Evolutionary conservation across 2,888 invertebrate genomes (phyloP).

Genomic region (Yponomeuta cagnagella): DNA sequence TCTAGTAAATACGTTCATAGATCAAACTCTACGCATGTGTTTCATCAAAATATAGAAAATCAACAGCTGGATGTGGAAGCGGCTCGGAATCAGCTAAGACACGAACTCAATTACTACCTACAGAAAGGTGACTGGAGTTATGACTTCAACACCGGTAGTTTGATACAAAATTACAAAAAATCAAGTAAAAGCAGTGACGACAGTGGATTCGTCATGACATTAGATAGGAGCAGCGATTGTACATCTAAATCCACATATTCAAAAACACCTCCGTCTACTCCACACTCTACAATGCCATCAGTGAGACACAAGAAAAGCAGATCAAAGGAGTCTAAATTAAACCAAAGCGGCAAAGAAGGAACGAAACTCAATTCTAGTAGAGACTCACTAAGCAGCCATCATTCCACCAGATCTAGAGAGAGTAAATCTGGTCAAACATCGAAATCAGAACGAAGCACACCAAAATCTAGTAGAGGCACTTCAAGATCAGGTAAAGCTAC

Average conservation of each 20-base stretch:
- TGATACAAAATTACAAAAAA: constrained; percentile 70
- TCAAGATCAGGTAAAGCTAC: constrained; percentile 64
- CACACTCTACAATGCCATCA: constrained; percentile 65
- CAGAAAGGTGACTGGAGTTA: constrained; percentile 73
- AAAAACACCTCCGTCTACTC: constrained; percentile 67
- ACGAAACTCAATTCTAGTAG: constrained; percentile 65
- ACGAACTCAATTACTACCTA: constrained; percentile 66
- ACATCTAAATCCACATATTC: constrained; percentile 69
- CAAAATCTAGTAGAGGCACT: constrained; percentile 65
- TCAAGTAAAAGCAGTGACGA: constrained; percentile 71
- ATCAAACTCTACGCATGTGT: constrained; percentile 78
- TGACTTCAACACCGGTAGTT: constrained; percentile 65
- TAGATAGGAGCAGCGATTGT: constrained; percentile 69
- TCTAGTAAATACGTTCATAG: constrained; percentile 76
- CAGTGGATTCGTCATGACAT: constrained; percentile 69
- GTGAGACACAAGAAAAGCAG: constrained; percentile 66
- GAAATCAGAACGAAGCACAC: constrained; percentile 67
- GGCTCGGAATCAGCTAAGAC: constrained; percentile 62
- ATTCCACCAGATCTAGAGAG: constrained; percentile 67
- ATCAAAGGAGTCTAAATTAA: constrained; percentile 66
- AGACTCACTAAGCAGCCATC: constrained; percentile 70
- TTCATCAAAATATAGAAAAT: constrained; percentile 64
- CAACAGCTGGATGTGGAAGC: constrained; percentile 63
- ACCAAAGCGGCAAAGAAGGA: constrained; percentile 53
- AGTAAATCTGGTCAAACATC: constrained; percentile 68